Conservation (phyloP, 2,888 invertebrate species). For the Hyppa rectilinea region DNA sequence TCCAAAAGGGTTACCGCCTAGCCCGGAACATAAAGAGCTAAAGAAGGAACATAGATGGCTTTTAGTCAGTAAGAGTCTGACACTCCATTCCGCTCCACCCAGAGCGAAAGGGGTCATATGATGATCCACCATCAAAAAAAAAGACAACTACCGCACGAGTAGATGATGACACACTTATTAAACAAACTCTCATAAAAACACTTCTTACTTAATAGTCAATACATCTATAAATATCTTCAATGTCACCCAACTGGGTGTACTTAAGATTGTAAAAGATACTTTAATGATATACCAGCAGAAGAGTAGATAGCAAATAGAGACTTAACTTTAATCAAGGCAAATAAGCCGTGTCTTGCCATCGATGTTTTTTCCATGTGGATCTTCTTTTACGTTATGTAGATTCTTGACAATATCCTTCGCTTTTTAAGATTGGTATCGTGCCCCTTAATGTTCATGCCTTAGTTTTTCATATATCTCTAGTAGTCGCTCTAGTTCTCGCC, state of each 20-base stretch:
- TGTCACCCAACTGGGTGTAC: slow-evolving; percentile 20
- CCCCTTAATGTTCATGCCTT: too few species aligned
- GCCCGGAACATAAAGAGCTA: too few species aligned
- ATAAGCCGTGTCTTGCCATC: background rate
- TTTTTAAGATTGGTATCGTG: too few species aligned
- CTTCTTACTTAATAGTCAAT: background rate
- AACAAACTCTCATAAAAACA: background rate
- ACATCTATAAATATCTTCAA: slow-evolving; percentile 44
- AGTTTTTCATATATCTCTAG: too few species aligned
- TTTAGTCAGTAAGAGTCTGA: too few species aligned
- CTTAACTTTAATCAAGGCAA: slow-evolving; percentile 10
- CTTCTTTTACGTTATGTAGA: background rate
- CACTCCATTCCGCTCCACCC: too few species aligned
- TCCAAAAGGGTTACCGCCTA: too few species aligned
- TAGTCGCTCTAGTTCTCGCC: too few species aligned
- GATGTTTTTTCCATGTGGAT: background rate
- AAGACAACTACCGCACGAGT: background rate
- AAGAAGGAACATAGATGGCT: too few species aligned
- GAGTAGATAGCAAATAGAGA: slow-evolving; percentile 11
- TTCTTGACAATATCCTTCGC: background rate
- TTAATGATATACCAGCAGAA: background rate
- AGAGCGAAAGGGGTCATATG: too few species aligned
- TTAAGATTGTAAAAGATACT: slow-evolving; percentile 26
- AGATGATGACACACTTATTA: background rate
- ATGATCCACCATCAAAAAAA: too few species aligned